Evolutionary conservation across 92 coral and sea anemone genomes (phyloP).

Genomic region (Palythoa grandis): DNA sequence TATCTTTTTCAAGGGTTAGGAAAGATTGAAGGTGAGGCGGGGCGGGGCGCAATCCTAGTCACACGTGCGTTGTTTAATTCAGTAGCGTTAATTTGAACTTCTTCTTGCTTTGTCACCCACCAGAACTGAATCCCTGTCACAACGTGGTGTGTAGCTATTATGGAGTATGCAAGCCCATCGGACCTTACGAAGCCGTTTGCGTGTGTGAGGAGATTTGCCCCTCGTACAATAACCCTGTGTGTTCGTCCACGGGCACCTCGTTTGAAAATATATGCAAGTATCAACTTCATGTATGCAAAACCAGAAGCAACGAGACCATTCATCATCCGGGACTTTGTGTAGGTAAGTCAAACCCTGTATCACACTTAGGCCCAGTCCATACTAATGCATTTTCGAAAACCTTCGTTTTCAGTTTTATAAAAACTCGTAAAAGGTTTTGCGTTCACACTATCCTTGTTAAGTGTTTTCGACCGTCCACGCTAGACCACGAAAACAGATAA

Average conservation of each 20-base stretch:
- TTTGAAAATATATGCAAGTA: slow-evolving; percentile 20
- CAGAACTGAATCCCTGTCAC: slow-evolving; percentile 23
- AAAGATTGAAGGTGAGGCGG: too few relatives aligned
- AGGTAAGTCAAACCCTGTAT: background rate
- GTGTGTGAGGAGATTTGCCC: slow-evolving; percentile 22
- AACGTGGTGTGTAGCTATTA: slow-evolving; percentile 7
- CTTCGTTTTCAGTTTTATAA: too few relatives aligned
- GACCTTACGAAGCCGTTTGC: slow-evolving; percentile 35
- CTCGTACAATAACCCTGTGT: slow-evolving; percentile 11
- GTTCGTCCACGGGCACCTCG: slow-evolving; percentile 19
- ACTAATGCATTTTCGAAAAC: too few relatives aligned
- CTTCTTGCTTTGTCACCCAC: background rate
- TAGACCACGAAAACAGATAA: too few relatives aligned
- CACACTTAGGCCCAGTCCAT: background rate
- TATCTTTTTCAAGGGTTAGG: too few relatives aligned
- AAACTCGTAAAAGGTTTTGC: too few relatives aligned
- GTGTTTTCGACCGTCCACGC: background rate
- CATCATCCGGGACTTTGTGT: slow-evolving; percentile 37
- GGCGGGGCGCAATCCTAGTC: too few relatives aligned
- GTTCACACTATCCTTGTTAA: too few relatives aligned
- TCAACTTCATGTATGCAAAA: background rate
- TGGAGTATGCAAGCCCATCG: slow-evolving; percentile 15
- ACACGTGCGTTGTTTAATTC: too few relatives aligned
- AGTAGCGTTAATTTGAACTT: background rate
- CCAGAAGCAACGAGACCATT: slow-evolving; percentile 4